Evolutionary conservation across 2,888 invertebrate species (phyloP), one percentile per base, ranked within the genome.

Genomic region (Lithophane ornitopus): DNA sequence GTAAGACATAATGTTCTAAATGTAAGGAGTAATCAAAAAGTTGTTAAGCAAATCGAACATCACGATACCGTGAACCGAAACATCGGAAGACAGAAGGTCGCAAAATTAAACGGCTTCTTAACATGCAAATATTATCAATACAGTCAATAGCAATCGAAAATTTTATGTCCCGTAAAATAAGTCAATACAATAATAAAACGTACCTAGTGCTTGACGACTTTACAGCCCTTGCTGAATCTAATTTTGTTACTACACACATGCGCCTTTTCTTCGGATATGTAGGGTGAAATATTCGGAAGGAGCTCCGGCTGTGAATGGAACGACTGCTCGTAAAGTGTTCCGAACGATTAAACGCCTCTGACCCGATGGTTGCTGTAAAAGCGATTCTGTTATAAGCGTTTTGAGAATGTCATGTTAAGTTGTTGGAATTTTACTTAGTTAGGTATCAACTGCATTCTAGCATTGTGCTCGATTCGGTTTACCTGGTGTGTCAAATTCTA

Each of bases 281-380:
- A 70, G 80, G 70, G 78, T 86, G 78, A 79, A 87, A 84, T 88
- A 88, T 84, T 84, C 75, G 87, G 77, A 87, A 87, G 81, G 82
- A 87, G 85, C 81, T 49, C 80, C 62, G 78, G 82, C 82, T 87
- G 88, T 89, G 90, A 90, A 92, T 89, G 83, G 87, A 88, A 87
- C 87, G 78, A 78, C 86, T 82, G 90, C 85, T 93, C 93, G 92
- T 94, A 94, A 94, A 94, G 86, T 90, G 90, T 94, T 94, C 92
- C 93, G 78, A 91, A 85, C 93, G 94, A 94, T 93, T 94, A 93
- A 93, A 87, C 90, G 89, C 88, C 89, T 92, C 88, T 91, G 93
- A 92, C 91, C 92, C 91, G 84, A 84, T 87, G 85, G 85, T 86
- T 79, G 88, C 88, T 76, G 78, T 84, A 85, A 86, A 86, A 87